Base-by-base conservation (phyloP, 1,140 invertebrate genomes). In the Zaprionus camerounensis region DNA sequence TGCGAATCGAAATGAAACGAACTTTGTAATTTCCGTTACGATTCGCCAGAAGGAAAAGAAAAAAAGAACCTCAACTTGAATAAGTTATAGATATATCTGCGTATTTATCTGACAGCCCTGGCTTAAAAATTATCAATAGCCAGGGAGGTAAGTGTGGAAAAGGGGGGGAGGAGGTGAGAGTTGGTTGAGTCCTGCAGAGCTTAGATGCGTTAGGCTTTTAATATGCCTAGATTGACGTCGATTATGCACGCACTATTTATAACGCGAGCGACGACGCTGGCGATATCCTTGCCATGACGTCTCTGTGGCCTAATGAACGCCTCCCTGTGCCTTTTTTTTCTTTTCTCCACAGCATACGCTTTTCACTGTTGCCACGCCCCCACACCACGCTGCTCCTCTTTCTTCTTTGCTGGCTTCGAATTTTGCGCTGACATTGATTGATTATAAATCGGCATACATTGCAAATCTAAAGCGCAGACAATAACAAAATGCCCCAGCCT, bases 401-500 rank as follows among this genome's bases (percentile, higher is more conserved):
- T 1, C 11, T 2, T 5, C 64, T 65, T 49, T 7, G 68, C 68
- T 71, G 76, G 70, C 71, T 86, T 87, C 83, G 84, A 87, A 87
- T 87, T 82, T 88, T 90, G 84, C 81, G 81, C 85, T 88, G 85
- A 88, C 85, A 88, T 88, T 88, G 85, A 88, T 88, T 88, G 84
- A 88, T 88, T 88, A 88, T 88, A 88, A 88, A 88, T 88, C 85
- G 85, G 85, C 85, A 88, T 88, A 90, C 85, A 88, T 90, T 88
- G 85, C 85, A 88, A 90, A 88, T 90, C 81, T 80, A 88, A 90
- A 84, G 78, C 77, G 85, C 67, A 76, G 81, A 87, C 84, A 87
- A 87, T 88, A 88, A 88, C 80, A 81, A 80, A 84, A 80, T 62
- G 70, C 67, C 53, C 74, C 41, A 9, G 15, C 63, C 63, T 51